phyloP scores from a whole-genome alignment of 2,113 vertebrate species.

The Bubo bubo region DNA sequence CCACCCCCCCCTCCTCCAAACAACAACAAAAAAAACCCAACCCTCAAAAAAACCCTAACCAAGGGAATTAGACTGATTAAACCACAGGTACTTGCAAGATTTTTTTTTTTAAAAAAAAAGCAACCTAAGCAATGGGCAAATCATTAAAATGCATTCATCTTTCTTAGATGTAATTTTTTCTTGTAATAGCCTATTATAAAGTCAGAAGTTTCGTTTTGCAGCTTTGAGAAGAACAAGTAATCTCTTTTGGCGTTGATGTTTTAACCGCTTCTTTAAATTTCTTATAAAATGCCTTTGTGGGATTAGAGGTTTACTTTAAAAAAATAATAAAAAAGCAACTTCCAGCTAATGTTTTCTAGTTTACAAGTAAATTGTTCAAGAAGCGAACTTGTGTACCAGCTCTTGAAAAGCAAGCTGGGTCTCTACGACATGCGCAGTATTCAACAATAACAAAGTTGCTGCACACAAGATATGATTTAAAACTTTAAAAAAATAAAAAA shows the following conservation, averaged over 20 bases:
- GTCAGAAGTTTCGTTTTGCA: background rate
- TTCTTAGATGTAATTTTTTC: background rate
- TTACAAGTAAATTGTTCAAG: background rate
- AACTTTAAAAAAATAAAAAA: background rate
- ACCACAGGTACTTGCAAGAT: no score
- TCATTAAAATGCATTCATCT: background rate
- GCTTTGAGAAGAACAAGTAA: background rate
- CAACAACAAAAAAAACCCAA: no score
- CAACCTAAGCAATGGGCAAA: background rate
- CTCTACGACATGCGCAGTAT: background rate
- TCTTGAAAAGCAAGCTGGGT: background rate
- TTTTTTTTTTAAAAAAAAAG: no score
- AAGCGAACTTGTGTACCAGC: background rate
- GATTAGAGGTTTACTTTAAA: background rate
- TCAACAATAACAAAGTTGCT: background rate
- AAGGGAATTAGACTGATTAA: no score
- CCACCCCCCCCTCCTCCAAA: no score
- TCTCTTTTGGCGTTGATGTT: background rate
- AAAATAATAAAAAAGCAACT: background rate
- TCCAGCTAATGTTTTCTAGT: background rate
- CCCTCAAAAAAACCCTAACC: no score
- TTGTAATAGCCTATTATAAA: background rate
- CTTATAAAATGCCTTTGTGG: background rate
- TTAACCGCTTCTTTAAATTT: background rate
- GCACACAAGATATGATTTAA: background rate